Percentiles rank a stretch among this genome's conserved stretches.
phyloP scores from a whole-genome alignment of 2,888 invertebrate species.

The Xanthia icteritia region DNA sequence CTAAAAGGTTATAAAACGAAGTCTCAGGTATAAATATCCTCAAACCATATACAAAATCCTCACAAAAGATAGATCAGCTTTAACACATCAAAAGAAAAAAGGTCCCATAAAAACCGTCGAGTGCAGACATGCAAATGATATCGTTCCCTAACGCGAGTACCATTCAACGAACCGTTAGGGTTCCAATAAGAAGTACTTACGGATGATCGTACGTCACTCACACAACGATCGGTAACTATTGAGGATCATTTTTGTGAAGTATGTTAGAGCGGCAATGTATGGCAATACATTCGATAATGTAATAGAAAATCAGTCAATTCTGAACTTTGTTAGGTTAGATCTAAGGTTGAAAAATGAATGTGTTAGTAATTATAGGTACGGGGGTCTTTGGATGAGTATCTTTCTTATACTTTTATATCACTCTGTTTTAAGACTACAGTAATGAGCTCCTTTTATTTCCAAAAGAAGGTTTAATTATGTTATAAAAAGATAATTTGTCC shows the following conservation, averaged over 20 bases:
- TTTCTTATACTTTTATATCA: slow-evolving; percentile 54
- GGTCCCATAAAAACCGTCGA: slow-evolving; percentile 52
- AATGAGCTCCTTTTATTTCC: slow-evolving; percentile 66
- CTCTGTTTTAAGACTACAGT: slow-evolving; percentile 49
- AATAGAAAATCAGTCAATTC: slow-evolving; percentile 2
- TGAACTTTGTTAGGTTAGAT: not conserved
- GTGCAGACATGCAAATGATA: slow-evolving; percentile 63
- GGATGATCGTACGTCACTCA: slow-evolving; percentile 16
- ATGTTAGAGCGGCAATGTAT: slow-evolving; percentile 48
- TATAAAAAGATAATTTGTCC: slow-evolving; percentile 68
- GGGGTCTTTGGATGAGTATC: slow-evolving; percentile 15
- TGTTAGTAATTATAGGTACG: not conserved
- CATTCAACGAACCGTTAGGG: slow-evolving; percentile 41
- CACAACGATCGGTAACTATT: slow-evolving; percentile 55
- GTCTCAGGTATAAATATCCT: not conserved
- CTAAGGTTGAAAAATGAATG: slow-evolving; percentile 26
- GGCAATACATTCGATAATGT: slow-evolving; percentile 26
- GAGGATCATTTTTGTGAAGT: slow-evolving; percentile 39
- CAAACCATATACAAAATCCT: slow-evolving; percentile 14
- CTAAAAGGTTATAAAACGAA: not conserved
- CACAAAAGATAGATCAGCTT: slow-evolving; percentile 37
- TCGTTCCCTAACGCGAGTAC: slow-evolving; percentile 54
- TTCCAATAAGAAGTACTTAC: slow-evolving; percentile 33
- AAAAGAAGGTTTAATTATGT: slow-evolving; percentile 72
- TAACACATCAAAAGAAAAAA: slow-evolving; percentile 49